These are phyloP conservation scores for Musca domestica DNA, from an alignment of 1,140 invertebrate genomes.

Conservation along the genomic window DNA sequence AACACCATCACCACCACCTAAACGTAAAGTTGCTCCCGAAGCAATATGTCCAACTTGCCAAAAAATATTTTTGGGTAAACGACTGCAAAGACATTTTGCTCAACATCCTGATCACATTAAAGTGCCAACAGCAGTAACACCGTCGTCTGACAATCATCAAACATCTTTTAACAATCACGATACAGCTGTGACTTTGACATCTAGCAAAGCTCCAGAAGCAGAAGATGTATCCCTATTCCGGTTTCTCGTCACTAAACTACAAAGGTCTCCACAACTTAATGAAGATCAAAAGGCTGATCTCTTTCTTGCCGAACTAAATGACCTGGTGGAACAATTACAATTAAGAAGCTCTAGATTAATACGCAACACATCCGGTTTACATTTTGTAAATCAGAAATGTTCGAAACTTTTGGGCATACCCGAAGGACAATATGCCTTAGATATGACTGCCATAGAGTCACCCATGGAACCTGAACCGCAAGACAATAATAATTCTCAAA, in stretches of 20 bases:
- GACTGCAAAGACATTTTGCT: slow-evolving; percentile 44
- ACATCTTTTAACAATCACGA: background rate
- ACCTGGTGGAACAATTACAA: slow-evolving; percentile 48
- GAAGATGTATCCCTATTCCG: slow-evolving; percentile 37
- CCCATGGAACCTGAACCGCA: slow-evolving; percentile 14
- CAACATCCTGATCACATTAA: slow-evolving; percentile 48
- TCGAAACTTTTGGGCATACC: slow-evolving; percentile 47
- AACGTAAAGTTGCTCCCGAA: slow-evolving; percentile 37
- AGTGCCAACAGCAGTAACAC: background rate
- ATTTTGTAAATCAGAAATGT: slow-evolving; percentile 42
- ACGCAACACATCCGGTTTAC: slow-evolving; percentile 47
- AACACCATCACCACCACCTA: background rate
- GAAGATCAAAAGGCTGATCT: slow-evolving; percentile 51
- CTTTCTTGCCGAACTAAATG: slow-evolving; percentile 45
- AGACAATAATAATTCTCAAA: background rate
- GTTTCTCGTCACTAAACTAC: slow-evolving; percentile 40
- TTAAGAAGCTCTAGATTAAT: slow-evolving; percentile 46
- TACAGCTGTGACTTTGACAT: background rate
- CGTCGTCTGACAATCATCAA: slow-evolving; percentile 11
- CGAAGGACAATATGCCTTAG: slow-evolving; percentile 49
- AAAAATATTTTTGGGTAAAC: slow-evolving; percentile 48
- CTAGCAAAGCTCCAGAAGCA: background rate
- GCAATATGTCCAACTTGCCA: slow-evolving; percentile 45
- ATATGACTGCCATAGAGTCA: slow-evolving; percentile 45
- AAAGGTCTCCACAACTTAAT: slow-evolving; percentile 37